Percentiles rank a stretch among this genome's conserved stretches.
phyloP scores from a whole-genome alignment of 2,797 vertebrate species.

The Platalea minor region DNA sequence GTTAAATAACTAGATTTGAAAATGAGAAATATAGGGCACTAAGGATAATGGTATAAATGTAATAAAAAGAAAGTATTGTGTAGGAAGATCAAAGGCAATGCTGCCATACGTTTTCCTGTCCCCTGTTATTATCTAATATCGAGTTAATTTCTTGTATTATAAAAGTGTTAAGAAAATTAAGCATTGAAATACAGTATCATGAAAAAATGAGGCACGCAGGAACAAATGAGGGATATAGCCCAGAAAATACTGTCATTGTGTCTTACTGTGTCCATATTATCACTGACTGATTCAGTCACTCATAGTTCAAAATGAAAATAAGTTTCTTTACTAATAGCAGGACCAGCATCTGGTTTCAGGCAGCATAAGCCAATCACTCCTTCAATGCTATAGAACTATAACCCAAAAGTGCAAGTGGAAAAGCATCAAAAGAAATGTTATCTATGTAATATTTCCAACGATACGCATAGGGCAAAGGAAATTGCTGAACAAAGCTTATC shows the following conservation, averaged over 20 bases:
- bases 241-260: not conserved
- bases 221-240: not conserved
- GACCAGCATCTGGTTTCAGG: not conserved
- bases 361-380: not conserved
- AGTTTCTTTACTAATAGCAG: not conserved
- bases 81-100: conserved; percentile 1
- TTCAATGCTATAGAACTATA: not conserved
- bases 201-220: not conserved
- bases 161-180: not conserved
- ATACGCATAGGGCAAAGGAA: not conserved
- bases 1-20: conserved; percentile 22
- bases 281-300: not conserved
- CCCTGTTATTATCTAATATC: not conserved
- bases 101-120: not conserved
- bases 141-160: not conserved
- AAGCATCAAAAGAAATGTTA: not conserved
- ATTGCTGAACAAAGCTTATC: not conserved
- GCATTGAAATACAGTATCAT: not conserved
- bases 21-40: not conserved
- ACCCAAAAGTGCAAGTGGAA: not conserved
- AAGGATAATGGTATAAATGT: not conserved
- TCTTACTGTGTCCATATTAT: not conserved
- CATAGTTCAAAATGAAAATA: not conserved
- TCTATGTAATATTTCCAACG: not conserved
- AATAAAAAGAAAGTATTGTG: not conserved